phyloP scores from a whole-genome alignment of 2,888 invertebrate species.

The Pogonocherus hispidulus region DNA sequence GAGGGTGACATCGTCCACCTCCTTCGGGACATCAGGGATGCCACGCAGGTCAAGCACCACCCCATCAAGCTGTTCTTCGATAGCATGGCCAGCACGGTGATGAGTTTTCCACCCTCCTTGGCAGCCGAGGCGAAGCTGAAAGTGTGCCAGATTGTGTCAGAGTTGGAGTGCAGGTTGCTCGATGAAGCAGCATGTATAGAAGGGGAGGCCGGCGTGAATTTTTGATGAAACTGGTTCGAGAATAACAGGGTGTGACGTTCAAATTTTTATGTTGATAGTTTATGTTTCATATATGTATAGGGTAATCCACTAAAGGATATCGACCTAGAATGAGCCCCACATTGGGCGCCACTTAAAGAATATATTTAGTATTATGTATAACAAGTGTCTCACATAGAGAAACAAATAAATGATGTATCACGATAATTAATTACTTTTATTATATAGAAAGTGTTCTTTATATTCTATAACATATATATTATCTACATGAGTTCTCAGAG shows the following conservation, averaged over 20 bases:
- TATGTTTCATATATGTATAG: neutral
- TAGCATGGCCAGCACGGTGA: conserved; percentile 51
- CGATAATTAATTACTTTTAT: too few relatives aligned
- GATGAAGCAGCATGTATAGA: conserved; percentile 4
- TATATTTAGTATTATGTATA: too few relatives aligned
- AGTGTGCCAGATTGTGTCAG: conserved; percentile 51
- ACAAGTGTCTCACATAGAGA: too few relatives aligned
- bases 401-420: too few relatives aligned
- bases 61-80: conserved; percentile 48
- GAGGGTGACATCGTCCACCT: conserved; percentile 41
- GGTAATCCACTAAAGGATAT: too few relatives aligned
- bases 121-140: conserved; percentile 49
- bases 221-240: neutral
- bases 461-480: too few relatives aligned
- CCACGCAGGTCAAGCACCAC: conserved; percentile 39
- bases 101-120: conserved; percentile 47
- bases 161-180: conserved; percentile 41
- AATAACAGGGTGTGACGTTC: neutral
- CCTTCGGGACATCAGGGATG: conserved; percentile 42
- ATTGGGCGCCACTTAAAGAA: too few relatives aligned
- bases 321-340: too few relatives aligned
- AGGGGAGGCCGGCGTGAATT: neutral
- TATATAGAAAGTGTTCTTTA: too few relatives aligned
- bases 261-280: neutral
- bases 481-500: too few relatives aligned